These are phyloP conservation scores for Lytechinus pictus DNA, from an alignment of 35 echinoderm and acorn worm genomes.

Conservation along the genomic window DNA sequence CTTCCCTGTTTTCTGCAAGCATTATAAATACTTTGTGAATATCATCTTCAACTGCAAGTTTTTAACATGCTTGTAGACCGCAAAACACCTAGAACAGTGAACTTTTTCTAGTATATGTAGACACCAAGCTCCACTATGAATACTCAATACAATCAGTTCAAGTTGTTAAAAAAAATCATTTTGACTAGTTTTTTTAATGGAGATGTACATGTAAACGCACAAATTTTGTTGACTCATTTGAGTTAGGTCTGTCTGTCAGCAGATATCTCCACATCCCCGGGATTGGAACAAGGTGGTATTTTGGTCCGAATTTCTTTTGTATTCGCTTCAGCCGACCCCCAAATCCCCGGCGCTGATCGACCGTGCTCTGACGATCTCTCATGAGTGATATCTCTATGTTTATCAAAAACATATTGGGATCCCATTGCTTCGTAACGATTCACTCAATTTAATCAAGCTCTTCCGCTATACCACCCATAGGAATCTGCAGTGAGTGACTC, in stretches of 20 bases:
- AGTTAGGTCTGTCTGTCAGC: not conserved
- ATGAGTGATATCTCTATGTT: slow-evolving; percentile 2
- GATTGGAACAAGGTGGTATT: slow-evolving; percentile 1
- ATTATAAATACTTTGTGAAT: no score
- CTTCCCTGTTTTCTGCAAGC: no score
- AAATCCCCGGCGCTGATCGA: not conserved
- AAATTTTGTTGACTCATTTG: not conserved
- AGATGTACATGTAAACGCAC: not conserved
- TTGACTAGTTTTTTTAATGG: not conserved
- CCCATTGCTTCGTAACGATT: slow-evolving; percentile 17
- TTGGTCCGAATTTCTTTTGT: slow-evolving; percentile 17
- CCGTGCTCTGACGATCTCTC: not conserved
- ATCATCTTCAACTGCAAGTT: no score
- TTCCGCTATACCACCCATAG: not conserved
- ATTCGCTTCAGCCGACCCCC: not conserved
- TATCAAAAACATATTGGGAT: slow-evolving; percentile 14
- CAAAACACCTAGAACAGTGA: no score
- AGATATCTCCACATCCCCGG: not conserved
- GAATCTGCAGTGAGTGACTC: not conserved
- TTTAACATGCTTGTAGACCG: no score
- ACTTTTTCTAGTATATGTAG: no score
- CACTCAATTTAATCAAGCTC: slow-evolving; percentile 12
- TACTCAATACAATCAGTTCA: not conserved
- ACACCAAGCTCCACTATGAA: no score
- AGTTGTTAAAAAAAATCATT: not conserved